These are phyloP conservation scores for Andrena dorsata DNA, from an alignment of 2,888 invertebrate species.

Conservation along the genomic window DNA sequence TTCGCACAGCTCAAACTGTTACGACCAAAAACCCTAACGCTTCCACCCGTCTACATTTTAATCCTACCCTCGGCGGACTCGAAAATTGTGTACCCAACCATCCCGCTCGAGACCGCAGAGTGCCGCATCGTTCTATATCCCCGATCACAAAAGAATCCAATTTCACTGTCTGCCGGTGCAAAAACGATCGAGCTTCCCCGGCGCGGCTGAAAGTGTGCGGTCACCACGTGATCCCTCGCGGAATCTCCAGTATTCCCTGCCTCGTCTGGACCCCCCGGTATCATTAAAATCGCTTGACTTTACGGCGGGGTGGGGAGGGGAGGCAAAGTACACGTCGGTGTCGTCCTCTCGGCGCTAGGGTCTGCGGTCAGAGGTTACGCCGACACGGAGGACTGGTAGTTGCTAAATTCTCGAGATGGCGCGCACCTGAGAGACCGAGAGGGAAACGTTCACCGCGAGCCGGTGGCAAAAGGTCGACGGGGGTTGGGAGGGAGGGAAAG, in stretches of 20 bases:
- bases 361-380: conserved; percentile 64
- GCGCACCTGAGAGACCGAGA: conserved; percentile 23
- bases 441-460: conserved; percentile 12
- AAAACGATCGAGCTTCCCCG: conserved; percentile 15
- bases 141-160: conserved; percentile 30
- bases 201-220: conserved; percentile 17
- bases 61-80: too few relatives aligned
- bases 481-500: conserved; percentile 41
- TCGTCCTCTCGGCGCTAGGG: conserved; percentile 47
- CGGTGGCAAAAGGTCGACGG: conserved; percentile 25
- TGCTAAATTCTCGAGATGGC: conserved; percentile 66
- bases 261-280: conserved; percentile 32
- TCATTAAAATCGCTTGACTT: conserved; percentile 62
- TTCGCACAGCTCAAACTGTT: not conserved
- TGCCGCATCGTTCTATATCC: conserved; percentile 9
- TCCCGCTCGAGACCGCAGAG: not conserved
- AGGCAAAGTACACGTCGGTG: conserved; percentile 56
- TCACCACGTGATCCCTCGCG: conserved; percentile 23
- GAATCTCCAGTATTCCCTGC: conserved; percentile 40
- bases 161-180: conserved; percentile 4
- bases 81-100: too few relatives aligned
- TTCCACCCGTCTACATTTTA: too few relatives aligned
- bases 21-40: too few relatives aligned
- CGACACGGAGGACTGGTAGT: conserved; percentile 41
- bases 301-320: not conserved